phyloP scores from a whole-genome alignment of 1,140 invertebrate genomes.

The Hesperophylax magnus region DNA sequence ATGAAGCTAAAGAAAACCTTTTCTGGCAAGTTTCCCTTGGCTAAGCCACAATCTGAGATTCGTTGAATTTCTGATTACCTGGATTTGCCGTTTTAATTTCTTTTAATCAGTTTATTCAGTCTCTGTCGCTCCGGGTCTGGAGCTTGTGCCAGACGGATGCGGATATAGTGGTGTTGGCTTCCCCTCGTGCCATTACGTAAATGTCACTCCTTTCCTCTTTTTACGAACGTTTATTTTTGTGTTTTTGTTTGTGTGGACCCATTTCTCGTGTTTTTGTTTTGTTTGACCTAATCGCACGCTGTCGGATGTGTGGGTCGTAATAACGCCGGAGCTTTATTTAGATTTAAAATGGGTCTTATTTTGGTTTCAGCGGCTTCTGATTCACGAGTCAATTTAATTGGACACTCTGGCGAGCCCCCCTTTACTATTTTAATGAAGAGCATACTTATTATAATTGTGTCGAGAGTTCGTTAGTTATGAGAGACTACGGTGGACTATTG shows the following conservation, averaged over 20 bases:
- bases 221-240: constrained; percentile 42
- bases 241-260: too few relatives aligned
- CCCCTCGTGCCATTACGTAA: constrained; percentile 50
- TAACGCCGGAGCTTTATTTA: constrained; percentile 8
- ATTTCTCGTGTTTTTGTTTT: constrained; percentile 11
- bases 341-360: background rate
- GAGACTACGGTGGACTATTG: too few relatives aligned
- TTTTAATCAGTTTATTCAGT: background rate
- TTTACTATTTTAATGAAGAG: too few relatives aligned
- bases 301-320: constrained; percentile 20
- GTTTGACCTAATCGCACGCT: constrained; percentile 47
- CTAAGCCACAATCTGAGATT: too few relatives aligned
- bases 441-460: too few relatives aligned
- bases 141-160: background rate
- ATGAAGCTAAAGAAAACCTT: too few relatives aligned
- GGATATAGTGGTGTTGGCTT: constrained; percentile 25
- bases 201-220: constrained; percentile 54
- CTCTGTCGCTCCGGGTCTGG: constrained; percentile 1
- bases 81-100: too few relatives aligned
- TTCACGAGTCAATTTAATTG: background rate
- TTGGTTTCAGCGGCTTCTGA: background rate
- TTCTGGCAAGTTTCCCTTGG: too few relatives aligned
- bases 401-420: background rate
- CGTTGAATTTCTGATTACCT: too few relatives aligned
- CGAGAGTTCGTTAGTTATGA: too few relatives aligned